Evolutionary conservation across 1,140 invertebrate genomes (phyloP), one percentile per base, ranked within the genome.

Genomic region (Samia ricini): DNA sequence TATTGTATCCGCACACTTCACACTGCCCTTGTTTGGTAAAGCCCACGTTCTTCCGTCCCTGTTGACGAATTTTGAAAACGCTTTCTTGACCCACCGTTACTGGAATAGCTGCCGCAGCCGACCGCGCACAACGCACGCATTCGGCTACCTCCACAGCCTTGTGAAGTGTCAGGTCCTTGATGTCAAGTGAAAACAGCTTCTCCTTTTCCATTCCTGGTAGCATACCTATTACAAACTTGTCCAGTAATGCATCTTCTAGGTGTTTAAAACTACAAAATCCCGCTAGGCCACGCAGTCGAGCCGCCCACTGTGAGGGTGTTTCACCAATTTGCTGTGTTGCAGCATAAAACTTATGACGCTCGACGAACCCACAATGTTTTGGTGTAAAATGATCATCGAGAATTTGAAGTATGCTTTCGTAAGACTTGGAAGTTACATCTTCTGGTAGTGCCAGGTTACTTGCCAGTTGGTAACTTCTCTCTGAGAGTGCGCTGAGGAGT

Each of bases 171-270:
- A n/a, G n/a, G n/a, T n/a, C n/a, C n/a, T n/a, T n/a, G n/a, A n/a
- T n/a, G n/a, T n/a, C n/a, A n/a, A n/a, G n/a, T n/a, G n/a, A n/a
- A n/a, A n/a, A 71, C 10, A 71, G 15, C 29, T 68, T 71, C 7
- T 71, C 69, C 4, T 59, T 52, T 18, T 66, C 66, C 23, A 12
- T 49, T 36, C 70, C 70, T n/a, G 56, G 50, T 24, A 23, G 7
- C 67, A 69, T 65, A 10, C 67, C 67, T 60, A 65, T 69, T 4
- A 69, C 54, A 49, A 72, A 72, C 36, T 48, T 52, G 36, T 72
- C 66, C 3, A 62, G 57, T 19, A 72, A 36, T n/a, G 66, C 62
- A 12, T 72, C 66, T 20, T 72, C 69, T 18, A 72, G 18, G 48
- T 72, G 60, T 23, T 56, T 61, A 36, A 71, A 71, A 12, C 20